Conservation (phyloP, 2,113 vertebrate species). For the Mus spicilegus region DNA sequence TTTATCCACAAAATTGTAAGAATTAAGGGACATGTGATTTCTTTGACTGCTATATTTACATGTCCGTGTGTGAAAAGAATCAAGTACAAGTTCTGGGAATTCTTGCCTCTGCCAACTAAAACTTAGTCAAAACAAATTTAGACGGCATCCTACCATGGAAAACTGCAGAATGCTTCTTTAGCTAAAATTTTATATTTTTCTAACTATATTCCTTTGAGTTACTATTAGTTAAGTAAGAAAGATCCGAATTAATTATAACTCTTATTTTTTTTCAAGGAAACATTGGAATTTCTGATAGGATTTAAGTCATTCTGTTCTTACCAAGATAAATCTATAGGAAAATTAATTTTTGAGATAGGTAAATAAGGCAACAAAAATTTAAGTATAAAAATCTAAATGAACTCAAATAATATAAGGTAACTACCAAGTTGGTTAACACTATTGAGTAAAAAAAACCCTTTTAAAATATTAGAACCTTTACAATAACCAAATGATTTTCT, state of each 20-base stretch:
- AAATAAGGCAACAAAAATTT: constrained; percentile 21
- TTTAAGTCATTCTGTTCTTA: neutral
- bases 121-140: constrained; percentile 63
- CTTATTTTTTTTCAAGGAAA: neutral
- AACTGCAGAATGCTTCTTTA: constrained; percentile 32
- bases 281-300: neutral
- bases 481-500: neutral
- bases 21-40: constrained; percentile 49
- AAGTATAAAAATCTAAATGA: constrained; percentile 33
- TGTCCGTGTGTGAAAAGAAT: constrained; percentile 58
- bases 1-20: constrained; percentile 48
- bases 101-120: constrained; percentile 70
- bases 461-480: neutral
- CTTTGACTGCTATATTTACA: constrained; percentile 59
- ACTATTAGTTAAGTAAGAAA: constrained; percentile 12
- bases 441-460: constrained; percentile 7
- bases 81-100: constrained; percentile 49
- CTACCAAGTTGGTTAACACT: neutral
- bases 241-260: constrained; percentile 34
- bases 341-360: constrained; percentile 33
- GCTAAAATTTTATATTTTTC: constrained; percentile 46
- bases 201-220: neutral
- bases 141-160: constrained; percentile 45
- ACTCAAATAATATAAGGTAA: neutral
- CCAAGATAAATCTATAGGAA: neutral